Conservation (phyloP, 1,140 invertebrate genomes). For the Drosophila tsacasi region DNA sequence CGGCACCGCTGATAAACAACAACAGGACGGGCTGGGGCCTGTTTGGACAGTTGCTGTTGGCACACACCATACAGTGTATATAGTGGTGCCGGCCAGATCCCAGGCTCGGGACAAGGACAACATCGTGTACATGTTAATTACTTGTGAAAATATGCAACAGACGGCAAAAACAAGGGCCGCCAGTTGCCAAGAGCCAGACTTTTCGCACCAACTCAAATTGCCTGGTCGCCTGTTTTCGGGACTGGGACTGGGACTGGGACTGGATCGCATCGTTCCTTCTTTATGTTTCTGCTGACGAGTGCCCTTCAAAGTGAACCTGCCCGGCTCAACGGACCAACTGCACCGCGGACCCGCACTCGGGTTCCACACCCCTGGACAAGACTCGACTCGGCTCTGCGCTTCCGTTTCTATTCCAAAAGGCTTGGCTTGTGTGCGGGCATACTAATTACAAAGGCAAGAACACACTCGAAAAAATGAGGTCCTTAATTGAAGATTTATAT, state of each 20-base stretch:
- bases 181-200: conserved; percentile 71
- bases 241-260: conserved; percentile 3
- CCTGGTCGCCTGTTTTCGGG: conserved; percentile 26
- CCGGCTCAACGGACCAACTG: conserved; percentile 20
- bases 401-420: conserved; percentile 23
- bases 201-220: conserved; percentile 76
- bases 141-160: conserved; percentile 83
- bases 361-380: neutral
- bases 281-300: conserved; percentile 51
- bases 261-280: conserved; percentile 37
- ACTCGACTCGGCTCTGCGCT: conserved; percentile 6
- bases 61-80: conserved; percentile 14
- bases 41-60: conserved; percentile 71
- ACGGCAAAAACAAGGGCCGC: conserved; percentile 53
- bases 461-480: neutral
- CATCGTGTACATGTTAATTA: conserved; percentile 81
- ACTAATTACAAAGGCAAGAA: conserved; percentile 70
- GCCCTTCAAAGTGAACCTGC: conserved; percentile 72
- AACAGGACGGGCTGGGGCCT: conserved; percentile 44
- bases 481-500: neutral
- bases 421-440: conserved; percentile 68
- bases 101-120: conserved; percentile 67
- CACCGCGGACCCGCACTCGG: conserved; percentile 1
- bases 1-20: conserved; percentile 64
- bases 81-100: conserved; percentile 10